Base-by-base conservation (phyloP, 2,888 invertebrate species). In the Agrypnus murinus region DNA sequence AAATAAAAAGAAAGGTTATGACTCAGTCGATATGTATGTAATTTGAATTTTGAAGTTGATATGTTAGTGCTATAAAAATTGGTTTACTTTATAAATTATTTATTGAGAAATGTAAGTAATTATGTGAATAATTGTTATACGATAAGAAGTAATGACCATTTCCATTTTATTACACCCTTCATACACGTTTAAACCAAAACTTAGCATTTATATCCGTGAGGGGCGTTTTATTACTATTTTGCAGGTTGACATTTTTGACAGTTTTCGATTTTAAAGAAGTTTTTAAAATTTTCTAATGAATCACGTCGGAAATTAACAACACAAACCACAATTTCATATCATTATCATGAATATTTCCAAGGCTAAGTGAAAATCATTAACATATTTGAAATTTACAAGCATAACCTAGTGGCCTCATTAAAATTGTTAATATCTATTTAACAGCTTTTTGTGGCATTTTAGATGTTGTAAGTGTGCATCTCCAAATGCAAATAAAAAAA, bases 201-300 rank as follows among this genome's bases (percentile, higher is more conserved):
- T n/a, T n/a, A n/a, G n/a, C n/a, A n/a, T n/a, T n/a, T 6, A 46
- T 15, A 15, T 46, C 46, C 2, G 4, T 10, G 17, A 60, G 60
- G 60, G 60, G 60, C 45, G 60, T 31, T 32, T 5, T 55, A 45
- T 36, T 14, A 32, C n/a, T n/a, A 71, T 69, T 65, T 74, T 73
- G 62, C 67, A 72, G 59, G 53, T 72, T 74, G 74, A 75, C 75
- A 74, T 74, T 15, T 45, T 71, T 77, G 77, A 75, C 77, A 75
- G 69, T 72, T 73, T 75, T 73, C 72, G 73, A 60, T 58, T 60
- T 55, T 60, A 46, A 50, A 38, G 53, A 48, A 48, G 36, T 31
- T 65, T 50, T 68, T 40, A 12, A 55, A 36, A 48, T 60, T 58
- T 60, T 45, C 25, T 25, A 17, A 40, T 45, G 60, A 60, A 32